phyloP scores from a whole-genome alignment of 2,113 vertebrate genomes.

The Thinocorus orbignyianus region DNA sequence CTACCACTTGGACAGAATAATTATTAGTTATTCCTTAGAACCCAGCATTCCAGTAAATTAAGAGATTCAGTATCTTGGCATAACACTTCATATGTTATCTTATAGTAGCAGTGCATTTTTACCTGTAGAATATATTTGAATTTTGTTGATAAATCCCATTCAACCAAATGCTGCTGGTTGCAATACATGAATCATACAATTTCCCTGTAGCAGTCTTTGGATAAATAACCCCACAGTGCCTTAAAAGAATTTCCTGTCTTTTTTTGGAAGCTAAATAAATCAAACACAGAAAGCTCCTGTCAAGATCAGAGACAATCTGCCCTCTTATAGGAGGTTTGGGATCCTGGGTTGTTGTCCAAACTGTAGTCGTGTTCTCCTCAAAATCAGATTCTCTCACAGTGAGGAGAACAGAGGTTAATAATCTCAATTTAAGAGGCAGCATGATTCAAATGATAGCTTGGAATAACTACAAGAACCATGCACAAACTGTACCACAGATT shows the following conservation, averaged over 20 bases:
- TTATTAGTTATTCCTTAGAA: background rate
- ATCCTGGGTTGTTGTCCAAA: background rate
- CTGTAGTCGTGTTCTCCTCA: rapidly evolving
- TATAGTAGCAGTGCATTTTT: background rate
- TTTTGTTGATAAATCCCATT: background rate
- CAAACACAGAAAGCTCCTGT: background rate
- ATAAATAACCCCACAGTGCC: background rate
- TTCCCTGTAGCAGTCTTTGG: background rate
- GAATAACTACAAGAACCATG: background rate
- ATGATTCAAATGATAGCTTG: background rate
- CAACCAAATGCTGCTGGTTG: background rate
- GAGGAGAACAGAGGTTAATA: background rate
- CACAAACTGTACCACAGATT: background rate
- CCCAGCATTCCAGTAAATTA: background rate
- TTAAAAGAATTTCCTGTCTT: background rate
- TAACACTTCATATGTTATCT: background rate
- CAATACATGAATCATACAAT: background rate
- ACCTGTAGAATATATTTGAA: background rate
- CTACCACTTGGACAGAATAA: background rate
- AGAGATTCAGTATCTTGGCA: background rate
- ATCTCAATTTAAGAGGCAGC: background rate
- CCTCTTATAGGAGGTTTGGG: background rate
- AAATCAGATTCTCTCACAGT: background rate
- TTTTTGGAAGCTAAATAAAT: background rate
- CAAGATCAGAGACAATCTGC: background rate